Evolutionary conservation across 2,113 vertebrate species (phyloP).

Genomic region (human): GRCh38 chr5:40065501-40066000

Average conservation of each 20-base stretch:
- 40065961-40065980: neutral
- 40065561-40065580: neutral
- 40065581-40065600: neutral
- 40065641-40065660: neutral
- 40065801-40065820: neutral
- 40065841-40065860: neutral
- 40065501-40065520: neutral
- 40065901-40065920: neutral
- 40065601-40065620: neutral
- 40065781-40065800: neutral
- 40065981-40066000: neutral
- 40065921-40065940: neutral
- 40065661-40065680: neutral
- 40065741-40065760: neutral
- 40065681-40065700: neutral
- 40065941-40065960: neutral
- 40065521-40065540: neutral
- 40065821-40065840: neutral
- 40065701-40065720: neutral
- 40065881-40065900: neutral
- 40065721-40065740: neutral
- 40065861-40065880: neutral
- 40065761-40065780: neutral
- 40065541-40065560: neutral
- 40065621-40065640: neutral